Percentiles rank a stretch among this genome's conserved stretches.
phyloP scores from a whole-genome alignment of 2,888 invertebrate species.

The Halocaridina rubra region DNA sequence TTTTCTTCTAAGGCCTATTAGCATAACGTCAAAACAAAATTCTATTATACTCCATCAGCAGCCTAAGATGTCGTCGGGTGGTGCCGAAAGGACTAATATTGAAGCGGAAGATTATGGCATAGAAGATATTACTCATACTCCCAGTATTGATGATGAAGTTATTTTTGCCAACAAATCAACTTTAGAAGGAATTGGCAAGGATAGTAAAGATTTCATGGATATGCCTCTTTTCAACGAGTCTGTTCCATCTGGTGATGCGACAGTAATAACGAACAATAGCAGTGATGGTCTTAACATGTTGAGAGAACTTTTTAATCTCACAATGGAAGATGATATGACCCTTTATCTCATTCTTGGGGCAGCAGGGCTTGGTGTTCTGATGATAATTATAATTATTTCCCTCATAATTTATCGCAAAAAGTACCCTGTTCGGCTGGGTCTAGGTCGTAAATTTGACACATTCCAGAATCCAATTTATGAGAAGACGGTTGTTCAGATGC shows the following conservation, averaged over 20 bases:
- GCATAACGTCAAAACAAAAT: too few species aligned
- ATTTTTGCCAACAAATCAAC: too few species aligned
- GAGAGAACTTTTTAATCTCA: conserved; percentile 4
- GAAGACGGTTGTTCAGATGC: conserved; percentile 59
- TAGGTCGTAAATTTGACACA: conserved; percentile 59
- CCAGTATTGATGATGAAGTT: too few species aligned
- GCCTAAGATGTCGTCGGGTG: too few species aligned
- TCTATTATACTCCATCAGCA: too few species aligned
- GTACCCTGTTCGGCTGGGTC: conserved; percentile 28
- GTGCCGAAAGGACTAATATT: too few species aligned
- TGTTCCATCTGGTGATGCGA: neutral
- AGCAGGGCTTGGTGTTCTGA: conserved; percentile 1
- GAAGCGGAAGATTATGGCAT: too few species aligned
- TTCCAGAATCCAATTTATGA: conserved; percentile 64
- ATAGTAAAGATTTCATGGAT: too few species aligned
- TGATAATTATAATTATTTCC: conserved; percentile 16
- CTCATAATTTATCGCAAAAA: conserved; percentile 27
- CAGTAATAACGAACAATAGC: neutral
- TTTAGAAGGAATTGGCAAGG: too few species aligned
- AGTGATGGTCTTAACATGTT: conserved; percentile 7
- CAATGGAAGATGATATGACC: conserved; percentile 34
- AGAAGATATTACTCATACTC: too few species aligned
- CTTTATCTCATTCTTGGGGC: conserved; percentile 40
- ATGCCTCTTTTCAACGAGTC: too few species aligned
- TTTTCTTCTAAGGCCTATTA: too few species aligned